Percentiles rank a stretch among this genome's conserved stretches.
phyloP scores from a whole-genome alignment of 2,888 invertebrate genomes.

The Hyalella azteca region DNA sequence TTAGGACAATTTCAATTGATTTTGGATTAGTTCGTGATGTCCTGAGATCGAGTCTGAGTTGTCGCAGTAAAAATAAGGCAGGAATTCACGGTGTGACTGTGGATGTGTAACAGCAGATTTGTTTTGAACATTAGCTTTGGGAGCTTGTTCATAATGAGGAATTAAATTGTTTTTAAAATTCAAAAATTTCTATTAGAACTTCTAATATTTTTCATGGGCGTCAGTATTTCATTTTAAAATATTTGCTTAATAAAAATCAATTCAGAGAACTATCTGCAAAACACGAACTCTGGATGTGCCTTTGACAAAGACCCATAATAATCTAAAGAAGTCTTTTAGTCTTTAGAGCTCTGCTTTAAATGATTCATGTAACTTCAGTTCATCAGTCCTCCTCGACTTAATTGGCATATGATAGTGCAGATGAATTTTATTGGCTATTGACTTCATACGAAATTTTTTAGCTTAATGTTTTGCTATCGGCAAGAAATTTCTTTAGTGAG shows the following conservation, averaged over 20 bases:
- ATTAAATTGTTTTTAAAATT: not conserved
- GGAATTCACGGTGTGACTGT: not conserved
- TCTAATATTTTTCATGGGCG: not conserved
- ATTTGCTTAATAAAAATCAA: not conserved
- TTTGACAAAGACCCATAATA: too few species aligned
- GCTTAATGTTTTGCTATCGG: too few species aligned
- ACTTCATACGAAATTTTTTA: too few species aligned
- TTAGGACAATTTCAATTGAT: not conserved
- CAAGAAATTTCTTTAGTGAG: too few species aligned
- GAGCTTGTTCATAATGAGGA: not conserved
- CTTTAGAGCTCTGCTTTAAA: too few species aligned
- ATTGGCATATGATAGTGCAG: too few species aligned
- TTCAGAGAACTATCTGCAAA: too few species aligned
- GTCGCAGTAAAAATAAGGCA: not conserved
- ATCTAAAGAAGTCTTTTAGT: too few species aligned
- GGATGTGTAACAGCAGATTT: not conserved
- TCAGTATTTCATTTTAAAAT: not conserved
- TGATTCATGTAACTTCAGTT: too few species aligned
- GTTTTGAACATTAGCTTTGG: not conserved
- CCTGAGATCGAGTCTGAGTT: not conserved
- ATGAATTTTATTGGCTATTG: too few species aligned
- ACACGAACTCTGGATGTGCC: too few species aligned
- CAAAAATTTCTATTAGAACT: not conserved
- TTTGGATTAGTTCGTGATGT: conserved; percentile 22
- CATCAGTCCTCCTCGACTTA: too few species aligned